phyloP scores from a whole-genome alignment of 2,797 vertebrate species.

The Darevskia mixta region DNA sequence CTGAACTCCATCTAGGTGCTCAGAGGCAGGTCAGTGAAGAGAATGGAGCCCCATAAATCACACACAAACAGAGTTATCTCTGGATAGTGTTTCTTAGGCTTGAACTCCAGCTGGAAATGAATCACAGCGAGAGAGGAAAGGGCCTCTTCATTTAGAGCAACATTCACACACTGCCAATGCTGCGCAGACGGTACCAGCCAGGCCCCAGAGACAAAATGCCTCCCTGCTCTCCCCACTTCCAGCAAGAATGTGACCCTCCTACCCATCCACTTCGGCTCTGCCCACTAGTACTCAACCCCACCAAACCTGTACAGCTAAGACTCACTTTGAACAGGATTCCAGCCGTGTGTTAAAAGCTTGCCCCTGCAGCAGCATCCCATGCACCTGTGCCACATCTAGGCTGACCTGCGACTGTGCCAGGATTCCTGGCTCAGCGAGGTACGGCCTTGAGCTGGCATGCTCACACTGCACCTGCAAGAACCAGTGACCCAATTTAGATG shows the following conservation, averaged over 20 bases:
- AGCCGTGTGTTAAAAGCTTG: neutral
- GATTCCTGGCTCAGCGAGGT: neutral
- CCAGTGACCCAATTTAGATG: neutral
- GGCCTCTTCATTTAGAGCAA: neutral
- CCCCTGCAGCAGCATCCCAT: neutral
- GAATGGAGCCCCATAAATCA: slow-evolving; percentile 8
- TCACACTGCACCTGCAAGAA: neutral
- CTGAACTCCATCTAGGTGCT: neutral
- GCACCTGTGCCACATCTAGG: neutral
- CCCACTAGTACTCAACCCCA: neutral
- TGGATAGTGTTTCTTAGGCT: slow-evolving; percentile 20
- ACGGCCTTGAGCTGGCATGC: neutral
- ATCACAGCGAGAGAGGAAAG: neutral
- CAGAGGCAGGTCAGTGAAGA: neutral
- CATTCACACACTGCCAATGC: neutral
- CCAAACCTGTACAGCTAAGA: neutral
- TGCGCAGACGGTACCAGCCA: slow-evolving; percentile 16
- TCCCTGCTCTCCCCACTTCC: neutral
- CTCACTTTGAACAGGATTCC: neutral
- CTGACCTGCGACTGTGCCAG: neutral
- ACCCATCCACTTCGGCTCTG: neutral
- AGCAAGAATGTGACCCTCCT: neutral
- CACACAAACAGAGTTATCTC: slow-evolving; percentile 3
- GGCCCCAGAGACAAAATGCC: slow-evolving; percentile 10
- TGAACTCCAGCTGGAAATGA: neutral